phyloP scores from a whole-genome alignment of 2,888 invertebrate species.

The Gastracanthus pulcherrimus region DNA sequence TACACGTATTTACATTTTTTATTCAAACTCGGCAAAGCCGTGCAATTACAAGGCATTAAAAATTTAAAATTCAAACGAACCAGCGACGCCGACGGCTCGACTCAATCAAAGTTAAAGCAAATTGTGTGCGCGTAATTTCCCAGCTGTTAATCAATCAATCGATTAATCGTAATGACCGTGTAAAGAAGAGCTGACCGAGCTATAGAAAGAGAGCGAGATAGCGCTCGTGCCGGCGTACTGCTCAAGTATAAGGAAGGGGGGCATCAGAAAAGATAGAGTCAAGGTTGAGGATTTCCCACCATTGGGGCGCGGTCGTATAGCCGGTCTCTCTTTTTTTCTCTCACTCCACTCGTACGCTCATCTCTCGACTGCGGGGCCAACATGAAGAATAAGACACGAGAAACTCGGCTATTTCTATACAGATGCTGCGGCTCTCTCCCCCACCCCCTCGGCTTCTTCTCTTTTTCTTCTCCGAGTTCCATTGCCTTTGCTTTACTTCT shows the following conservation, averaged over 20 bases:
- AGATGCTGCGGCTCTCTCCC: constrained; percentile 26
- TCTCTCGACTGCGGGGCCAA: constrained; percentile 9
- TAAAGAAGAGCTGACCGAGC: constrained; percentile 35
- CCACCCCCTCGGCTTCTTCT: not conserved
- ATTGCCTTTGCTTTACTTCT: constrained; percentile 12
- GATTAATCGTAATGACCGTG: constrained; percentile 50
- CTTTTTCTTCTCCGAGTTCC: constrained; percentile 26
- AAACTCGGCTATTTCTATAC: constrained; percentile 48
- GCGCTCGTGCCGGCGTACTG: not conserved
- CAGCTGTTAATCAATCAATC: constrained; percentile 49
- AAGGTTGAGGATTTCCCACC: constrained; percentile 67
- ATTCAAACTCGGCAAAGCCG: not conserved
- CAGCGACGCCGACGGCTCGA: not conserved
- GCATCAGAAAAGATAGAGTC: constrained; percentile 56
- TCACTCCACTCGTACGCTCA: constrained; percentile 8
- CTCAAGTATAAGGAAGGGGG: constrained; percentile 15
- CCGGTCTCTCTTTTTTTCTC: not conserved
- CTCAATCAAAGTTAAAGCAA: constrained; percentile 28
- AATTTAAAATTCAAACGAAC: constrained; percentile 37
- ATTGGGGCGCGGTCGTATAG: constrained; percentile 57
- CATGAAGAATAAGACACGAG: constrained; percentile 36
- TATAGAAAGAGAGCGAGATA: constrained; percentile 30
- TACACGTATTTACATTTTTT: not conserved
- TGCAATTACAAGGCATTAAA: constrained; percentile 2
- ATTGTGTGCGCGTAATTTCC: constrained; percentile 23